phyloP scores from a whole-genome alignment of 2,888 invertebrate species.

The Scaptodrosophila latifasciaeformis region DNA sequence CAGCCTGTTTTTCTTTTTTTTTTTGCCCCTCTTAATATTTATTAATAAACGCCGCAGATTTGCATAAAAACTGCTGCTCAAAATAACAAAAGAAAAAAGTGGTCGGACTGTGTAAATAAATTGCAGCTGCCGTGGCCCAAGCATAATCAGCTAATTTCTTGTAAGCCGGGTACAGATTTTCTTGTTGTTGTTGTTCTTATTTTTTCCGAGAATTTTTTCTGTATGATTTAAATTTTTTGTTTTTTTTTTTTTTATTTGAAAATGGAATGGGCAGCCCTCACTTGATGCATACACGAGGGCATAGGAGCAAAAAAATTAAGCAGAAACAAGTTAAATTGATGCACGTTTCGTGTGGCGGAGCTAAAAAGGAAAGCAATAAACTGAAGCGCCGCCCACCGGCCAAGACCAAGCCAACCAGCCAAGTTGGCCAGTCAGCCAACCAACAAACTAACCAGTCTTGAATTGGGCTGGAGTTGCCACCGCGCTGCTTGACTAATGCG shows the following conservation, averaged over 20 bases:
- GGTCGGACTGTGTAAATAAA: constrained; percentile 18
- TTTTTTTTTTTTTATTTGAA: background rate
- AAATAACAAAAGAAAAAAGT: too few species aligned
- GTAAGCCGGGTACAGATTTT: background rate
- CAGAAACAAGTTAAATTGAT: constrained; percentile 52
- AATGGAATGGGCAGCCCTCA: background rate
- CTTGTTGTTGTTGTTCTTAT: background rate
- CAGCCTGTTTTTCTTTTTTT: too few species aligned
- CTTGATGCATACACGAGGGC: constrained; percentile 5
- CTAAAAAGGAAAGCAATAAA: constrained; percentile 28
- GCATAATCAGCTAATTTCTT: constrained; percentile 35
- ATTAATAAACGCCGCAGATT: constrained; percentile 36
- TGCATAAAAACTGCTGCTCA: constrained; percentile 11
- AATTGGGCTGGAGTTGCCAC: background rate
- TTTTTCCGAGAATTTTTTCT: background rate
- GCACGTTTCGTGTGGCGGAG: constrained; percentile 48
- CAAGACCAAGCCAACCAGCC: constrained; percentile 5
- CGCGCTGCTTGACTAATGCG: constrained; percentile 27
- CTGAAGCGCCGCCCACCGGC: constrained; percentile 13
- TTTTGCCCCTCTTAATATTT: constrained; percentile 36
- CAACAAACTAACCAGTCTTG: background rate
- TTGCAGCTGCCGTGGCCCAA: constrained; percentile 21
- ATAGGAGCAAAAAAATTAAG: constrained; percentile 19
- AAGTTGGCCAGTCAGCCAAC: constrained; percentile 21
- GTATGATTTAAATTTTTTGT: too few species aligned